A percentile compares a stretch with the other conserved stretches of the same genome.
phyloP scores from a whole-genome alignment of 1,140 invertebrate genomes.

The Drosophila equinoxialis region DNA sequence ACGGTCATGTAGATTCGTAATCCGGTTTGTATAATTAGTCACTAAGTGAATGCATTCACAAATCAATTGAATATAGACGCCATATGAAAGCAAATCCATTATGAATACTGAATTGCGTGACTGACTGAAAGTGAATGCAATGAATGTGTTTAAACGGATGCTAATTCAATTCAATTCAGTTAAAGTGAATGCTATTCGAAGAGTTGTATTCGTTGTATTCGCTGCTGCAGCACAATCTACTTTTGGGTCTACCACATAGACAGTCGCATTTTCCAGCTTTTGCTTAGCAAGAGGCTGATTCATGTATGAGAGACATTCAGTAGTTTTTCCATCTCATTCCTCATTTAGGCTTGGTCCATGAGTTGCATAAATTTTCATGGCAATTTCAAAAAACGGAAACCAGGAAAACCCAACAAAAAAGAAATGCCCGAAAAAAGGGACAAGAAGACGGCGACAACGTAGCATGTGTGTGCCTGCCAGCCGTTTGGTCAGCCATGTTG shows the following conservation, averaged over 20 bases:
- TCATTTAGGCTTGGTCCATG: conserved; percentile 14
- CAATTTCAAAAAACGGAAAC: conserved; percentile 5
- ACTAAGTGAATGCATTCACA: neutral
- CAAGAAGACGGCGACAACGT: neutral
- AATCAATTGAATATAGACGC: neutral
- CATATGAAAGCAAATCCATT: neutral
- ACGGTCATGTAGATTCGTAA: neutral
- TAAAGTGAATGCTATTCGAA: too few species aligned
- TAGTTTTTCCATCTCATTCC: conserved; percentile 13
- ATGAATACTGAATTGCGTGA: neutral
- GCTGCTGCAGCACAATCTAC: neutral
- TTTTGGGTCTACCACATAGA: neutral
- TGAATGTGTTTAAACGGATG: too few species aligned
- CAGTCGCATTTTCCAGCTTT: neutral
- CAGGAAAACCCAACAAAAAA: neutral
- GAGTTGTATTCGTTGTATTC: too few species aligned
- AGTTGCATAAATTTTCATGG: conserved; percentile 19
- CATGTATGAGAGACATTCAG: neutral
- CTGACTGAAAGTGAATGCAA: too few species aligned
- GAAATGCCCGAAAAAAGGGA: neutral
- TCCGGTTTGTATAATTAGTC: neutral
- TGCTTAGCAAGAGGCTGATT: neutral
- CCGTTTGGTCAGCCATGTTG: conserved; percentile 41
- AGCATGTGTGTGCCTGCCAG: conserved; percentile 14
- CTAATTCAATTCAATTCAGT: too few species aligned